phyloP scores from a whole-genome alignment of 2,888 invertebrate genomes.

The Eumacrocentrus americanus region DNA sequence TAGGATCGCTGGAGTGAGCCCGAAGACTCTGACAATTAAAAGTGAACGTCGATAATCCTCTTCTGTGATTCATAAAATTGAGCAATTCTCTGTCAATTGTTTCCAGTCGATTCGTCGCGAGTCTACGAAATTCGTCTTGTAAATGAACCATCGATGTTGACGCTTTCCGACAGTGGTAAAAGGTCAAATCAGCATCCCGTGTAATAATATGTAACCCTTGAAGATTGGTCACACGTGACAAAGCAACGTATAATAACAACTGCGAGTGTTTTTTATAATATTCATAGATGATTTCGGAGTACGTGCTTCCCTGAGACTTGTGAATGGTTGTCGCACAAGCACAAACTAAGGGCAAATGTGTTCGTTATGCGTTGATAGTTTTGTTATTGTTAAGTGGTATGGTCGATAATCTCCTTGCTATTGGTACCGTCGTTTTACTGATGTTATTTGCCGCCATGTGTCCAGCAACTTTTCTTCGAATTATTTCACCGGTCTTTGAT shows the following conservation, averaged over 20 bases:
- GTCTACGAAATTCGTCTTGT: constrained; percentile 19
- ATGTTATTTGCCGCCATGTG: background rate
- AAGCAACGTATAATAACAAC: constrained; percentile 30
- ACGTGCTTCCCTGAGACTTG: constrained; percentile 33
- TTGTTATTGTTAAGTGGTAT: constrained; percentile 24
- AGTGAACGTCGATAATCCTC: constrained; percentile 9
- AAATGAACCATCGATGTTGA: background rate
- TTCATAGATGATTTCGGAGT: constrained; percentile 30
- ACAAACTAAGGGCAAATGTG: constrained; percentile 30
- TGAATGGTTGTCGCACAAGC: constrained; percentile 36
- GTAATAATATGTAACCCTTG: constrained; percentile 23
- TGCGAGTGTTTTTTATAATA: constrained; percentile 28
- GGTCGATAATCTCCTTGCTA: constrained; percentile 8
- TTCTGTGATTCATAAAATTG: constrained; percentile 8
- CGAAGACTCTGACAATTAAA: constrained; percentile 22
- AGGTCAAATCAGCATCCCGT: constrained; percentile 3
- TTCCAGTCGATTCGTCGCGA: constrained; percentile 2
- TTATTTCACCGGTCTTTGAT: constrained; percentile 21
- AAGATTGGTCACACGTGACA: constrained; percentile 27
- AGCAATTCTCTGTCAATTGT: constrained; percentile 3
- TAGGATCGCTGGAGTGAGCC: constrained; percentile 1
- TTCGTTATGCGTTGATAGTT: constrained; percentile 24
- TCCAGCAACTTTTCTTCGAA: constrained; percentile 3
- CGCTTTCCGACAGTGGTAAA: constrained; percentile 17
- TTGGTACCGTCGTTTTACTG: constrained; percentile 16